Percentiles rank a stretch among this genome's conserved stretches.
Conservation (phyloP, 1,140 invertebrate species). For the Chironomus tepperi region DNA sequence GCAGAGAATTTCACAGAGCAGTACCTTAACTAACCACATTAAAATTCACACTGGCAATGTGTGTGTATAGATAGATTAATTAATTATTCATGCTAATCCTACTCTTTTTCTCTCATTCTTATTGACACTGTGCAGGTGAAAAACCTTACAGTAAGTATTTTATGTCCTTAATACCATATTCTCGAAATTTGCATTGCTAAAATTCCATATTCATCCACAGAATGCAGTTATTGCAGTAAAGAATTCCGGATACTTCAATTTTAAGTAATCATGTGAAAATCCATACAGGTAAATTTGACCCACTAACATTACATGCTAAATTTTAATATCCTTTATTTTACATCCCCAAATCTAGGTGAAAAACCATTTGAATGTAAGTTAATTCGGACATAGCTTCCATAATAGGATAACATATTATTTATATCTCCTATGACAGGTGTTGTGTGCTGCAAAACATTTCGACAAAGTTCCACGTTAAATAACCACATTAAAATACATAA, state of each 20-base stretch:
- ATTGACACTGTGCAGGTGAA: neutral
- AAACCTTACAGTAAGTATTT: slow-evolving; percentile 5
- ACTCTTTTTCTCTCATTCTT: neutral
- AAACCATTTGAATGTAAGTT: slow-evolving; percentile 39
- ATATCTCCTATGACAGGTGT: slow-evolving; percentile 27
- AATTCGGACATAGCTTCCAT: too few species aligned
- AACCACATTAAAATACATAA: slow-evolving; percentile 42
- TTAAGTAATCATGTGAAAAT: slow-evolving; percentile 25
- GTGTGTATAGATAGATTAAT: neutral
- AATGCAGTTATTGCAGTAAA: neutral
- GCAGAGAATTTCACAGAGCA: slow-evolving; percentile 32
- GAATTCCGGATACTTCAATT: neutral
- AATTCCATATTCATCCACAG: neutral
- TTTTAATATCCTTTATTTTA: neutral
- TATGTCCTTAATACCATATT: neutral
- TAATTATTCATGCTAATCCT: neutral
- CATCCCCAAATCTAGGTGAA: slow-evolving; percentile 30
- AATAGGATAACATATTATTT: too few species aligned
- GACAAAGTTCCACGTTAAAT: slow-evolving; percentile 39
- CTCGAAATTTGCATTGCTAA: too few species aligned
- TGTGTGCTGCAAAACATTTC: slow-evolving; percentile 40
- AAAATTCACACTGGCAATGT: slow-evolving; percentile 38
- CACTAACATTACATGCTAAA: neutral
- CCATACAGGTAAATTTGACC: neutral
- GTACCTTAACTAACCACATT: slow-evolving; percentile 38